Evolutionary conservation across 2,113 vertebrate species (phyloP), one percentile per base, ranked within the genome.

Genomic region (Lycaon pictus): DNA sequence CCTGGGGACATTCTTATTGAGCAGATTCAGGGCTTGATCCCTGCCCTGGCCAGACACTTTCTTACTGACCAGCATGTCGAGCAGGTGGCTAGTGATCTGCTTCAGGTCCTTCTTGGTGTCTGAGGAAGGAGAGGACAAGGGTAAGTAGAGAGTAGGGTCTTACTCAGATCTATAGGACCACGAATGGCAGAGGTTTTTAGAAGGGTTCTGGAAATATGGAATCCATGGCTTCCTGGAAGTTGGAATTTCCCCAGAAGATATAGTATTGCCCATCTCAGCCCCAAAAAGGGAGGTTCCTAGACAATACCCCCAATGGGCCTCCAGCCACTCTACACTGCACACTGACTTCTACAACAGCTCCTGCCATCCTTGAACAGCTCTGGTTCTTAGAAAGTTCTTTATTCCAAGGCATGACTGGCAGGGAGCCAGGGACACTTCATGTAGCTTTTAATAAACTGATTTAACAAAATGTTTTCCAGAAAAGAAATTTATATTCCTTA

Each of bases 1-100:
- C 93, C 99, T 99, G 0, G 99, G 99, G 56, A 99, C 99, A 17
- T 99, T 99, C 97, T 99, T 99, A 97, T 98, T 99, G 95, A 99
- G 99, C 20, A 99, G 99, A 97, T 99, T 99, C 81, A 99, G 98
- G 1, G 99, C 99, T 98, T 99, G 99, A 96, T 99, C 99, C 97
- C 99, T 98, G 53, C 99, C 99, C 71, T 99, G 99, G 62, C 99
- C 99, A 51, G 99, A 99, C 2, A 99, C 99, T 29, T 99, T 99
- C 97, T 99, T 99, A 96, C 98, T 99, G 35, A 97, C 98, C 97
- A 99, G 98, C 99, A 99, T 99, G 95, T 99, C 99, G 92, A 99
- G 97, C 93, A 99, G 98, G 65, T 98, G 98, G 29, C 98, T 97
- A 0, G 99, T 99, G 98, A 99, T 99, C 90, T 98, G 98, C 98